These are phyloP conservation scores for Chrysotoxum bicinctum DNA, from an alignment of 2,888 invertebrate species.

Conservation along the genomic window DNA sequence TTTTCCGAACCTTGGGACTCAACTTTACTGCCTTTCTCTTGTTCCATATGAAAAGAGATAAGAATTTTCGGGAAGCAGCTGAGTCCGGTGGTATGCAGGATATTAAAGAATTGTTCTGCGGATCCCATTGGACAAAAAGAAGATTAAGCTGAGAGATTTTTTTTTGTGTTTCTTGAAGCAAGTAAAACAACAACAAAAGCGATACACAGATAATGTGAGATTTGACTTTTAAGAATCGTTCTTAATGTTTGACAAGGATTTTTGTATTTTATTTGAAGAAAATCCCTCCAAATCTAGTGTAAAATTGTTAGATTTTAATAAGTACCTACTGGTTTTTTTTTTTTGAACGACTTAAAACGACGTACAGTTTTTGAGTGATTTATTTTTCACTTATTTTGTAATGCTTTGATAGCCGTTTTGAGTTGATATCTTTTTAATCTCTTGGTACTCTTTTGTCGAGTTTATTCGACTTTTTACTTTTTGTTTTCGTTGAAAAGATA, in stretches of 20 bases:
- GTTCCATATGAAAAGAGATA: neutral
- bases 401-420: neutral
- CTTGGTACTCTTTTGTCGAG: neutral
- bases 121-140: neutral
- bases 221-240: slow-evolving; percentile 38
- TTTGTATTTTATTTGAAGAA: slow-evolving; percentile 29
- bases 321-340: neutral
- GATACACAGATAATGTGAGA: neutral
- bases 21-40: neutral
- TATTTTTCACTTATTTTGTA: neutral
- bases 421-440: neutral
- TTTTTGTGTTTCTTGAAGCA: neutral
- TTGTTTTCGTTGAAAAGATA: neutral
- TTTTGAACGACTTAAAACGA: neutral
- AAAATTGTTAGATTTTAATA: slow-evolving; percentile 32
- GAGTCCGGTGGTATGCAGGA: slow-evolving; percentile 40
- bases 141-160: slow-evolving; percentile 36
- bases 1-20: slow-evolving; percentile 1
- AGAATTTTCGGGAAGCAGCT: slow-evolving; percentile 15
- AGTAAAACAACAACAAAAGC: neutral
- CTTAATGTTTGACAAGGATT: slow-evolving; percentile 44
- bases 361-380: neutral
- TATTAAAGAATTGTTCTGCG: slow-evolving; percentile 50
- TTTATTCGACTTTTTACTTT: neutral
- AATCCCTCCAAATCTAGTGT: slow-evolving; percentile 48